Evolutionary conservation across 1,140 invertebrate species (phyloP).

Genomic region (Ooceraea biroi): DNA sequence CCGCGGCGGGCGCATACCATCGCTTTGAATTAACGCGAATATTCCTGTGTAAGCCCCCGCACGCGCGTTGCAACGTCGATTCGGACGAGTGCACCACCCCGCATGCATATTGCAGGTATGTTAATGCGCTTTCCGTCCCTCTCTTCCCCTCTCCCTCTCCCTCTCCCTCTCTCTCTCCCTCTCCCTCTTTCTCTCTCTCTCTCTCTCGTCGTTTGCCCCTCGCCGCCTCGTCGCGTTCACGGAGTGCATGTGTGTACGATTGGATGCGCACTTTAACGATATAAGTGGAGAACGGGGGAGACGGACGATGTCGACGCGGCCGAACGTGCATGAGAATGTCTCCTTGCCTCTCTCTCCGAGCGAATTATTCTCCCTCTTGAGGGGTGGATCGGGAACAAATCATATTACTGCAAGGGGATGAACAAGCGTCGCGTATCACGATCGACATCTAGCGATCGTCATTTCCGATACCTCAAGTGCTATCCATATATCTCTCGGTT

Average conservation of each 20-base stretch:
- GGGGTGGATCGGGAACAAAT: constrained; percentile 12
- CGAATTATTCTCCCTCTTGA: constrained; percentile 24
- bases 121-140: constrained; percentile 55
- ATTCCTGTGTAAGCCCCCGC: constrained; percentile 47
- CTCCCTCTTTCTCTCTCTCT: background rate
- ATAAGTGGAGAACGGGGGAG: constrained; percentile 52
- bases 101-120: constrained; percentile 57
- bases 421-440: background rate
- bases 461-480: no score
- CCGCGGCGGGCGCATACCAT: constrained; percentile 64
- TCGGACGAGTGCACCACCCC: constrained; percentile 30
- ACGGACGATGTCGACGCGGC: background rate
- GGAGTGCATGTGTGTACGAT: background rate
- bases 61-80: constrained; percentile 59
- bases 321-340: constrained; percentile 36
- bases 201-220: background rate
- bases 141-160: background rate
- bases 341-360: constrained; percentile 14
- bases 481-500: no score
- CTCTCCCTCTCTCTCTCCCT: background rate
- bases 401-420: constrained; percentile 11
- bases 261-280: constrained; percentile 58
- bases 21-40: constrained; percentile 74
- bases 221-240: constrained; percentile 5
- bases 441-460: no score